Evolutionary conservation across 2,797 vertebrate genomes (phyloP), one percentile per base, ranked within the genome.

Genomic region (Corythornis leucogaster): DNA sequence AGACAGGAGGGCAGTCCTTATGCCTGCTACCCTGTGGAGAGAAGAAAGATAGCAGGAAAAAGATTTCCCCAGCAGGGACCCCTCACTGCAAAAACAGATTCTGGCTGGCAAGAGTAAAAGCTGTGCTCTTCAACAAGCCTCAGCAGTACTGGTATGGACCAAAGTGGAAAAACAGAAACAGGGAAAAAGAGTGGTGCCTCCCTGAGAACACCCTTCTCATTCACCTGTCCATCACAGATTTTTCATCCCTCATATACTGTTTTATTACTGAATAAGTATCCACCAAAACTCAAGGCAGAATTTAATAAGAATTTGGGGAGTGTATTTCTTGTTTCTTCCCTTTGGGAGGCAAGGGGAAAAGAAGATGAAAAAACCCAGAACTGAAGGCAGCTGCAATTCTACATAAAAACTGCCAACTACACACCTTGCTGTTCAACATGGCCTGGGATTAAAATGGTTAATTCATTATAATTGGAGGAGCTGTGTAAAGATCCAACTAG

Each of bases 401-500:
- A 38, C 46, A 13, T 30, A 45, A 88, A 90, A 92, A 12, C 19
- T 67, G 26, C 22, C 33, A 84, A 15, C 10, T 54, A 12, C 30
- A 35, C 35, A 73, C 35, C 13, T n/a, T 75, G 30, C 54, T 66
- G 33, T 68, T 67, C 88, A 68, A 62, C 11, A 18, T 4, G 21
- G 42, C 12, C 76, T 51, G n/a, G 58, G 12, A 38, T 88, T 58
- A 85, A 91, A 90, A 89, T 13, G 25, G 68, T 88, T 91, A 91
- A 93, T 87, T 78, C 62, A 42, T 20, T 69, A 75, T 45, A 92
- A 90, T 26, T 89, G 59, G 35, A 93, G 42, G 28, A 93, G 73
- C 75, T 71, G 71, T 68, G 42, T 40, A 85, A 88, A 85, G 79
- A 89, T 71, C 54, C 94, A 95, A 68, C 57, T 93, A 95, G 93